Base-by-base conservation (phyloP, 2,888 invertebrate genomes). In the Drosophila paranaensis region DNA sequence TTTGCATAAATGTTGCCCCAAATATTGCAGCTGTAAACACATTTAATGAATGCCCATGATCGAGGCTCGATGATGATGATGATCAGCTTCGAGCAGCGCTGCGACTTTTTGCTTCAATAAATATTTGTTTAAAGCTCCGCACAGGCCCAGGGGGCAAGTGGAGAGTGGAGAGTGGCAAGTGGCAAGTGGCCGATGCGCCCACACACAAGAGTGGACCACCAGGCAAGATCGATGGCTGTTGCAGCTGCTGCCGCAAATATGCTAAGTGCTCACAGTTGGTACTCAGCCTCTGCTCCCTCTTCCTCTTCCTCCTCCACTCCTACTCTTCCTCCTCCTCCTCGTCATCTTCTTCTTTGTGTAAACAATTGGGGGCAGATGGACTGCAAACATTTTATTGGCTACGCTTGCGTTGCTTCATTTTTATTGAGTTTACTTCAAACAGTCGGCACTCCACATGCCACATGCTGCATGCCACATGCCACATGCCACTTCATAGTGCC, bases 1-100 rank as follows among this genome's bases (percentile, higher is more conserved):
- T 85, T 89, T 89, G 83, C 90, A 89, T 89, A 89, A 88, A 90
- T 89, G 88, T 90, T 89, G 88, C 83, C 88, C 88, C 88, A 89
- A 89, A 89, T 89, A 90, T 88, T 85, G 85, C 89, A 90, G 88
- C 83, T 86, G 90, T 88, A 88, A 86, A 85, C 82, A 81, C 81
- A 83, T 73, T 79, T 71, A 82, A 74, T 80, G 89, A 81, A 71
- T 62, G 67, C 46, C 76, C 62, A 72, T 27, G 57, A 45, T 57
- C 35, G 45, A 37, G 14, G 33, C 39, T 40, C 54, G 54, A 40
- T 40, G 55, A 35, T 68, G 69, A 20, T 20, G 55, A 35, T 68
- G 69, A 63, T 63, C 50, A 57, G 66, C 37, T 50, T 53, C 25
- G 51, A 30, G 33, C 10, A 71, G 64, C 74, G 66, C 75, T 75